These are phyloP conservation scores for Keiferia lycopersicella DNA, from an alignment of 2,888 invertebrate species.

Conservation along the genomic window DNA sequence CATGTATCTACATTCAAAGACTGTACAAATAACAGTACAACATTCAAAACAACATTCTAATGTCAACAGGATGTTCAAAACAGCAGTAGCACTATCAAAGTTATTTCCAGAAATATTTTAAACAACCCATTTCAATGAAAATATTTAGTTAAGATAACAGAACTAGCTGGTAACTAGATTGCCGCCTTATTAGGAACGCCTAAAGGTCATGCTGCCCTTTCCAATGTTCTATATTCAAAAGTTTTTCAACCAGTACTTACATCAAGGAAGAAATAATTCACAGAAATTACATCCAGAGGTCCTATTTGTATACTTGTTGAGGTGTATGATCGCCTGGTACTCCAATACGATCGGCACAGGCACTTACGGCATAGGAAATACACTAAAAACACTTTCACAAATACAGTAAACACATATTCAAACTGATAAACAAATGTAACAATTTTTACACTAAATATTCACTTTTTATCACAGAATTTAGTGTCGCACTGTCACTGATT, in stretches of 20 bases:
- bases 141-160: constrained; percentile 20
- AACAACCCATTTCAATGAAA: constrained; percentile 15
- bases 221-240: background rate
- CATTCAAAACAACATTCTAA: background rate
- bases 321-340: constrained; percentile 23
- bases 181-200: constrained; percentile 9
- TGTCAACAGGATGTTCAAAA: background rate
- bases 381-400: constrained; percentile 46
- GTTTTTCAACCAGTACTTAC: constrained; percentile 24
- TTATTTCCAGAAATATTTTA: constrained; percentile 5
- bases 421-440: constrained; percentile 63
- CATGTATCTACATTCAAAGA: no score
- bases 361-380: constrained; percentile 28
- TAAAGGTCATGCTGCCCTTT: constrained; percentile 23
- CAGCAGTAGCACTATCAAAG: background rate
- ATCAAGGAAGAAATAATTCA: background rate
- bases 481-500: constrained; percentile 55
- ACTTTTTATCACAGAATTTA: constrained; percentile 55
- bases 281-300: background rate
- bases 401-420: constrained; percentile 39
- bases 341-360: constrained; percentile 22
- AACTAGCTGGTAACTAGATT: constrained; percentile 8
- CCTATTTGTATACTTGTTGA: constrained; percentile 10
- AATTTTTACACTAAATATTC: constrained; percentile 40
- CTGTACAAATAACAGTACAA: background rate